Evolutionary conservation across 2,113 vertebrate genomes (phyloP).

Genomic region (Hippocampus comes): DNA sequence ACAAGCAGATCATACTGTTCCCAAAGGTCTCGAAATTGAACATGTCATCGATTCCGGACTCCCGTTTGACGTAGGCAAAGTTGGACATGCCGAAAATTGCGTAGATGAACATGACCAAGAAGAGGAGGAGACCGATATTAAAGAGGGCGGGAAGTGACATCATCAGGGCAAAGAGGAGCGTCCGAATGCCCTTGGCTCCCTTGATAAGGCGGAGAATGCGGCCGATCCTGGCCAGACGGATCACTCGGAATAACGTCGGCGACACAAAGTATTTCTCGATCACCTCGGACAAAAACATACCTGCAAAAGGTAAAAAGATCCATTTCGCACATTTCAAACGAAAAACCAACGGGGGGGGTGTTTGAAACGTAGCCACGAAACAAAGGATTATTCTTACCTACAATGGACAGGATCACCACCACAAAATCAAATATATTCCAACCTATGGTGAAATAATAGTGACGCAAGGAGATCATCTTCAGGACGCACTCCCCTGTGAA

Average conservation of each 20-base stretch:
- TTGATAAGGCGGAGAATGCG: constrained; percentile 95
- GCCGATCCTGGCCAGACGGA: constrained; percentile 90
- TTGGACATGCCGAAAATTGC: constrained; percentile 98
- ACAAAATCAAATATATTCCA: constrained; percentile 99
- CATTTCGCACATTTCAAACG: neutral
- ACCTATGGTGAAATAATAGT: constrained; percentile 94
- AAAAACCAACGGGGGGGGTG: too few relatives aligned
- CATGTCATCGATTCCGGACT: constrained; percentile 90
- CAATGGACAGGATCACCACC: constrained; percentile 95
- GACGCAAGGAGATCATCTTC: constrained; percentile 91
- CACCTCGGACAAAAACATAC: constrained; percentile 90
- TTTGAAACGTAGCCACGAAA: neutral
- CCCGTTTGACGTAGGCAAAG: constrained; percentile 90
- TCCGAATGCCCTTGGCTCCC: constrained; percentile 94
- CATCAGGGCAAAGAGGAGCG: constrained; percentile 93
- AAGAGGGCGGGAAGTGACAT: constrained; percentile 97
- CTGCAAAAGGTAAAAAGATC: constrained; percentile 57
- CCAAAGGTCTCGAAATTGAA: constrained; percentile 95
- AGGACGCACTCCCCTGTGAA: constrained; percentile 92
- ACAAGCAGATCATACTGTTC: constrained; percentile 96
- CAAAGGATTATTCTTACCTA: constrained; percentile 78
- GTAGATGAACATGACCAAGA: constrained; percentile 97
- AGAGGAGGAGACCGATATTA: constrained; percentile 93
- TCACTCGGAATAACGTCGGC: constrained; percentile 89
- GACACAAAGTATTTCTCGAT: constrained; percentile 95